A percentile compares a stretch with the other conserved stretches of the same genome.
Evolutionary conservation across 2,113 vertebrate species (phyloP).

Genomic region (Caloenas nicobarica): DNA sequence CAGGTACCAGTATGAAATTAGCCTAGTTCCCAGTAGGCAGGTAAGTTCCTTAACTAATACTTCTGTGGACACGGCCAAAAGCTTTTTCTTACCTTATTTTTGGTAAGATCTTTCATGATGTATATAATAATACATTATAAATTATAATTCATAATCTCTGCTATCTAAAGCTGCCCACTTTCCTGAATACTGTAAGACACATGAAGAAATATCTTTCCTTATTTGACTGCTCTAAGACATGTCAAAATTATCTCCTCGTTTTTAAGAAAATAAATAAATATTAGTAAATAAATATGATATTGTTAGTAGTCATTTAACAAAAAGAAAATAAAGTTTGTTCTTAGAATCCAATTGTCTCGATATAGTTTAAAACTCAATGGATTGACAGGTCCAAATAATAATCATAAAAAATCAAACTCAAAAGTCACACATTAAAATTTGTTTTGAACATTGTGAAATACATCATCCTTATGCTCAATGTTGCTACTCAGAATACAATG

Average conservation of each 20-base stretch:
- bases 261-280: background rate
- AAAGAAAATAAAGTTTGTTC: background rate
- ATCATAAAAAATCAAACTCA: background rate
- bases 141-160: background rate
- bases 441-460: background rate
- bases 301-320: background rate
- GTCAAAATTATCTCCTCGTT: background rate
- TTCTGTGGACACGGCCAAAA: background rate
- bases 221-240: background rate
- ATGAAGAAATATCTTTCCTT: background rate
- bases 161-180: background rate
- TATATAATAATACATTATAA: background rate
- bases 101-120: background rate
- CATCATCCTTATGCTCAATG: background rate
- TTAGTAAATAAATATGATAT: background rate
- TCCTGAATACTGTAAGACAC: background rate
- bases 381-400: background rate
- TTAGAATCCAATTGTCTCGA: background rate
- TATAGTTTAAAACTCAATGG: background rate
- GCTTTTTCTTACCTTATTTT: background rate
- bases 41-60: background rate
- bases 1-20: background rate
- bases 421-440: background rate
- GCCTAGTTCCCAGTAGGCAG: background rate
- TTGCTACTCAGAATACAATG: background rate